A percentile compares a stretch with the other conserved stretches of the same genome.
phyloP scores from a whole-genome alignment of 2,113 vertebrate species.

The Atrichornis clamosus region DNA sequence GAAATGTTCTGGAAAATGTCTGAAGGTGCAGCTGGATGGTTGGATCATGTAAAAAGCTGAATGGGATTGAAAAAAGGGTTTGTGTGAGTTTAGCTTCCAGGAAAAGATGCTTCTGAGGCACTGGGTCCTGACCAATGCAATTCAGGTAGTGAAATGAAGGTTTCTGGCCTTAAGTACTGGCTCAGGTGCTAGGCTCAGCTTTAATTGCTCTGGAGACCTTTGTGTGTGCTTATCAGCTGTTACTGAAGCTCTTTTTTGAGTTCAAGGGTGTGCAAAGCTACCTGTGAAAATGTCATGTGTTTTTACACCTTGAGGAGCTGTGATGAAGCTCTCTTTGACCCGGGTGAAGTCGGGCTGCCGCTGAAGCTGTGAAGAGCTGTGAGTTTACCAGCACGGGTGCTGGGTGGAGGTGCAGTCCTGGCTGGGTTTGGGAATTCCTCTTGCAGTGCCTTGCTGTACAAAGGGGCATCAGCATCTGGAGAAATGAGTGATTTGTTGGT shows the following conservation, averaged over 20 bases:
- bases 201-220: neutral
- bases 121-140: neutral
- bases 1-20: neutral
- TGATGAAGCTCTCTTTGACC: rapidly evolving
- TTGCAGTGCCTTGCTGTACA: neutral
- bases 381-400: neutral
- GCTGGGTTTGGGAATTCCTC: neutral
- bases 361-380: neutral
- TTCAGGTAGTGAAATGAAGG: neutral
- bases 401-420: neutral
- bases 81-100: neutral
- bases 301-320: neutral
- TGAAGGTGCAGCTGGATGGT: neutral
- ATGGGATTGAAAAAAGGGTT: neutral
- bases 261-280: neutral
- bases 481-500: neutral
- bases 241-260: neutral
- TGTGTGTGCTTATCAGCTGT: neutral
- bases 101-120: neutral
- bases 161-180: neutral
- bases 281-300: neutral
- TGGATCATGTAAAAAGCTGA: neutral
- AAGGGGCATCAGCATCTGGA: neutral
- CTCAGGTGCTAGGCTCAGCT: neutral
- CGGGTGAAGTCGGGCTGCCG: rapidly evolving